Base-by-base conservation (phyloP, 1,140 invertebrate species). In the Metopolophium dirhodum region DNA sequence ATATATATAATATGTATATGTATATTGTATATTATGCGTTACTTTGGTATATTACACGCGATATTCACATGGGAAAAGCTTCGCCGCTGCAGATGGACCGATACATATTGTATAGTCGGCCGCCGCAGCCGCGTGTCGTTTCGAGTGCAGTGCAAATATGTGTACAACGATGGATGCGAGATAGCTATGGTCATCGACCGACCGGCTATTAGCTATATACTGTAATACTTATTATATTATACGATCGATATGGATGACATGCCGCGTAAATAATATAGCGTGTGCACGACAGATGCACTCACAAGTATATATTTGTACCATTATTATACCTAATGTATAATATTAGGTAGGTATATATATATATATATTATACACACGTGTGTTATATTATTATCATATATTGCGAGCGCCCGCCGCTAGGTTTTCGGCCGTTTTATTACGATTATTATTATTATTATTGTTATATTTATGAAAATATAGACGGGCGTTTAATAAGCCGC, bases 381-480 rank as follows among this genome's bases (percentile, higher is more conserved):
- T 77, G n/a, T 77, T n/a, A 35, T 11, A 54, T 77, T n/a, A 77
- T 77, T n/a, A 77, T 77, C 30, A 77, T 35, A n/a, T 77, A 54
- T 22, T 7, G 20, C 23, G 51, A 54, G 4, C 61, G 61, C 61
- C 61, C 61, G n/a, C 61, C 61, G 57, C 57, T 30, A 77, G 30
- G 14, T 77, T 77, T 77, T 18, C 61, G 61, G 14, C n/a, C 30
- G 61, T 77, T 77, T 77, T 77, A 77, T 77, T 77, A 18, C 30
- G 4, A 54, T 18, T 68, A 14, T 30, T 18, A n/a, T 77, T n/a
- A n/a, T 68, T 30, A n/a, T 68, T 37, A n/a, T n/a, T n/a, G n/a
- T n/a, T 68, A 77, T n/a, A 77, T 77, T 77, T n/a, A 77, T 77
- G 61, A 77, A 77, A 77, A 77, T 61, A 61, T 77, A 77, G 61